Base-by-base conservation (phyloP, 2,113 vertebrate species). In the Miniopterus natalensis region DNA sequence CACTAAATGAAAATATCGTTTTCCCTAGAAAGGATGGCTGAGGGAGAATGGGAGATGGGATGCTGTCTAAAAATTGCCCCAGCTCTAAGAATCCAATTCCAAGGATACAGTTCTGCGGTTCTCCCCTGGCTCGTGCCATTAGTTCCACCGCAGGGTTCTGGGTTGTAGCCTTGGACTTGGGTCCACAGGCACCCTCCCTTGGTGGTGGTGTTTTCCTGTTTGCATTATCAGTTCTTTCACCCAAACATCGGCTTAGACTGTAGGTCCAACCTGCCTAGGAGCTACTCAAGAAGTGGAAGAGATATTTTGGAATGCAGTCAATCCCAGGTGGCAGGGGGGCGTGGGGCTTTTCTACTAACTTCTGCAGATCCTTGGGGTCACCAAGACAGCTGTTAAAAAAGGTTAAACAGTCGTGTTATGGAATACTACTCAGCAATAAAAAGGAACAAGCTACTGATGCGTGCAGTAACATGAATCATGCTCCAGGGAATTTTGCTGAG, bases 31-130 rank as follows among this genome's bases (percentile, higher is more conserved):
- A n/a, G 36, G 10, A 49, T 20, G 10, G 25, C 55, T 65, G 1
- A 0, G 9, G 13, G 25, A 29, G 21, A 6, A 25, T 1, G 10
- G 27, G 84, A 31, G 15, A 5, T 11, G 49, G 12, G 15, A 1
- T 6, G 36, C 25, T 2, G 4, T 53, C 49, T 51, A 20, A 4
- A 45, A 2, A 13, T 25, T 4, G 27, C 5, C 59, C 13, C 2
- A 3, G 27, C 45, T 88, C 57, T 78, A 10, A 57, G 91, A 55
- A 23, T 45, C 29, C 1, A 27, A 53, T 59, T 65, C 65, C 40
- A 12, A 55, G 31, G 29, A 47, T 36, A 8, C 1, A 2, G 11
- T 3, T 74, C 4, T 2, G 17, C 3, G 51, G 12, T 63, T 42
- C 53, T 61, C 20, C 2, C 20, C 49, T 27, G 0, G 0, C 40